Evolutionary conservation across 2,888 invertebrate species (phyloP), one percentile per base, ranked within the genome.

Genomic region (Polydrusus tereticollis): DNA sequence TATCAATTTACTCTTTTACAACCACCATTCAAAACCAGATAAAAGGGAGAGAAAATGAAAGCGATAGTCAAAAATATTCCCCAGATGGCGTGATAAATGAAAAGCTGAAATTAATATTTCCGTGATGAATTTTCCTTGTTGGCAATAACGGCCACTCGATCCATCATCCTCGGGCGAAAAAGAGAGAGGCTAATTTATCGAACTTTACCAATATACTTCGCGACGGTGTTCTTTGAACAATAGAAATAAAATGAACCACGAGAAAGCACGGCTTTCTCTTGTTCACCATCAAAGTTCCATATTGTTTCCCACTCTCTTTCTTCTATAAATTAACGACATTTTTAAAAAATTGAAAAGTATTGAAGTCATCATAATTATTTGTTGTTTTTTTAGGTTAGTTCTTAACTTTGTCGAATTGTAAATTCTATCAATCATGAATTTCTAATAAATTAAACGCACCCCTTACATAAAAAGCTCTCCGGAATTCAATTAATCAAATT

Each of bases 91-190:
- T 69, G 69, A 69, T 69, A 73, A 73, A 69, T 69, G 69, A 69
- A 73, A 69, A 64, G 73, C 69, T 47, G 59, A 73, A 73, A 73
- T 73, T 73, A 73, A 73, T 73, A 73, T 73, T 69, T 68, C 65
- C 43, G 59, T 20, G 73, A 69, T 69, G 73, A 73, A 73, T 68
- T 72, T 69, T 69, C 43, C 72, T 68, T 67, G 67, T 69, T 65
- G 68, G 72, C 59, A 68, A 64, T 72, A 68, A 60, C 69, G 69
- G 55, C 62, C 67, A 63, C 57, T 64, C 72, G 58, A 73, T 73
- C 66, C 50, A 73, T 73, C 73, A 73, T 73, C 47, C 18, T 38
- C 64, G 36, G 38, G 59, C 47, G 26, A 68, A 52, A 58, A 26
- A 47, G 57, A 68, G 59, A 58, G 38, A 47, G 57, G 50, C 67